Conservation (phyloP, 2,888 invertebrate genomes). For the Gari tellinella region DNA sequence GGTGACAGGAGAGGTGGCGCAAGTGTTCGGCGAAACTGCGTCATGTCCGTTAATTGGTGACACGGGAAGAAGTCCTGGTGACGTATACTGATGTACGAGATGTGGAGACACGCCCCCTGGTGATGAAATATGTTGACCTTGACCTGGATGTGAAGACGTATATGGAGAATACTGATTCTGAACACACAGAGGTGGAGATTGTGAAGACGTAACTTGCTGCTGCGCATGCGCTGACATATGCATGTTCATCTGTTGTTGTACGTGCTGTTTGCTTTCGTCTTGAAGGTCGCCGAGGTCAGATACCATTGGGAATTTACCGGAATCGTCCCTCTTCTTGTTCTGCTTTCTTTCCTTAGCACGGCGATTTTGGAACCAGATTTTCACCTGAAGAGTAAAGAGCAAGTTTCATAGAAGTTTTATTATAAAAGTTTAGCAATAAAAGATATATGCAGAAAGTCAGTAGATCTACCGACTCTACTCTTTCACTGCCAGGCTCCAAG, state of each 20-base stretch:
- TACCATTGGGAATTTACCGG: slow-evolving; percentile 32
- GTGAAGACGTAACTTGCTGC: slow-evolving; percentile 48
- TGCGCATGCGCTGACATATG: slow-evolving; percentile 47
- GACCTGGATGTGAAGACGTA: slow-evolving; percentile 22
- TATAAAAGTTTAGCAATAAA: background rate
- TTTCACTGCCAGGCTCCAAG: no score
- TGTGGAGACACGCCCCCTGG: slow-evolving; percentile 25
- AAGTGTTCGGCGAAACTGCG: slow-evolving; percentile 31
- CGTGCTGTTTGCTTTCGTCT: slow-evolving; percentile 50
- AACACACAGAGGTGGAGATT: slow-evolving; percentile 26
- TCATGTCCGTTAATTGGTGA: slow-evolving; percentile 48
- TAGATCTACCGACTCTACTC: no score
- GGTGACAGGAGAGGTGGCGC: slow-evolving; percentile 38
- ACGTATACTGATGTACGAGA: slow-evolving; percentile 5
- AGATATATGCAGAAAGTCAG: no score
- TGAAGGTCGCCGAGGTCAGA: slow-evolving; percentile 38
- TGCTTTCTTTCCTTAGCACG: slow-evolving; percentile 91
- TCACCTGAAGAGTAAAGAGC: slow-evolving; percentile 61
- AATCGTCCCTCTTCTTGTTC: slow-evolving; percentile 92
- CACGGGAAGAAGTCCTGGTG: slow-evolving; percentile 39
- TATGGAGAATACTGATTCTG: slow-evolving; percentile 14
- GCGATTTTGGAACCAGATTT: slow-evolving; percentile 80
- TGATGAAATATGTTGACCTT: slow-evolving; percentile 33
- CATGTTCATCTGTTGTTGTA: slow-evolving; percentile 57
- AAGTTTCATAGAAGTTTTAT: background rate